Percentiles rank a stretch among this genome's conserved stretches.
Evolutionary conservation across 2,113 vertebrate genomes (phyloP).

Genomic region (Melanerpes formicivorus): DNA sequence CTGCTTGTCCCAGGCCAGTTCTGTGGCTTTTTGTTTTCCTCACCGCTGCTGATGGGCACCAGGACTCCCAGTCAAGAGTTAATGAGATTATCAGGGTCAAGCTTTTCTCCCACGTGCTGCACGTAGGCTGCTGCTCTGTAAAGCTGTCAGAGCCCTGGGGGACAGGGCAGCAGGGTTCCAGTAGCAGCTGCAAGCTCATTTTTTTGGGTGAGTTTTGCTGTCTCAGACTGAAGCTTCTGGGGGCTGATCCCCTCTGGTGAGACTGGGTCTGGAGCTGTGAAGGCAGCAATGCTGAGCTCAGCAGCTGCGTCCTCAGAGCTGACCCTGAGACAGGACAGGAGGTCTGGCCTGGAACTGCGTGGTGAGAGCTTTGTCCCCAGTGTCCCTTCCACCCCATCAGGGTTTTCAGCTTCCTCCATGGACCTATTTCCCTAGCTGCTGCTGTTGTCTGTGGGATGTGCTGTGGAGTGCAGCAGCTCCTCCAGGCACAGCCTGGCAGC

Average conservation of each 20-base stretch:
- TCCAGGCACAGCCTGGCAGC: background rate
- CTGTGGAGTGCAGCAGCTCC: too few relatives aligned
- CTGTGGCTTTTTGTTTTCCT: background rate
- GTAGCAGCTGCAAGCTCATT: background rate
- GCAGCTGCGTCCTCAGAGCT: background rate
- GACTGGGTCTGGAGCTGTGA: background rate
- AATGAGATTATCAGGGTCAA: rapidly evolving
- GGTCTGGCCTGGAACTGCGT: background rate
- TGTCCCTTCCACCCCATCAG: background rate
- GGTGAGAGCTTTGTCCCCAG: background rate
- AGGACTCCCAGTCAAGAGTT: background rate
- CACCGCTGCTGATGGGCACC: background rate
- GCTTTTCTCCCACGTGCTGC: background rate
- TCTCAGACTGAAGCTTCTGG: background rate
- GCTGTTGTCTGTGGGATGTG: rapidly evolving
- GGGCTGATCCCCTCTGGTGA: rapidly evolving
- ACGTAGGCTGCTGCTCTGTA: background rate
- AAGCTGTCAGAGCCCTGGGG: background rate
- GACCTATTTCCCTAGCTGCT: background rate
- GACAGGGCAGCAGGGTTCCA: background rate
- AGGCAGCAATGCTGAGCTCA: background rate
- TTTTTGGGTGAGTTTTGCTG: background rate
- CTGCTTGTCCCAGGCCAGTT: background rate
- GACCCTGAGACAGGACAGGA: background rate
- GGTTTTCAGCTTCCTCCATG: background rate